Evolutionary conservation across 2,113 vertebrate species (phyloP).

Genomic region (Aptenodytes patagonicus): DNA sequence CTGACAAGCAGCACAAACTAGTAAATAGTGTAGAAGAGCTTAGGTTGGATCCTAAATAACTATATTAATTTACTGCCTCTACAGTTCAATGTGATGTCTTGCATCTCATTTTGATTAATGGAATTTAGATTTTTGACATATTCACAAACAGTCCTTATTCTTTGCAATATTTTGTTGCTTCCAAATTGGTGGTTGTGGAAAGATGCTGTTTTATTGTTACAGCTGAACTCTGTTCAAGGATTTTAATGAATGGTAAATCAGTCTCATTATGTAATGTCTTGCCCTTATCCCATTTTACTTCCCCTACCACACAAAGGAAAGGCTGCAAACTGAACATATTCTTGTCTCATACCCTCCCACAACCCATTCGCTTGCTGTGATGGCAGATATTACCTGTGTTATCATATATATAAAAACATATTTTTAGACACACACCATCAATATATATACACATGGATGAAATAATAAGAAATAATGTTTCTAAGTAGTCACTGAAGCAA

Average conservation of each 20-base stretch:
- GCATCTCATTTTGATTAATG: neutral
- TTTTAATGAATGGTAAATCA: neutral
- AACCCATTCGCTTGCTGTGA: neutral
- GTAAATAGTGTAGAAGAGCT: neutral
- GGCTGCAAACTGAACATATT: neutral
- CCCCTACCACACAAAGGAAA: neutral
- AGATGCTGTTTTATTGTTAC: neutral
- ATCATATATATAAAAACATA: neutral
- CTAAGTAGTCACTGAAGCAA: neutral
- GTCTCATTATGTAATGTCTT: neutral
- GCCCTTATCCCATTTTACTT: neutral
- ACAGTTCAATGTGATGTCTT: neutral
- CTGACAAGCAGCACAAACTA: neutral
- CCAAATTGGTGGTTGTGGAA: neutral
- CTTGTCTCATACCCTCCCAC: neutral
- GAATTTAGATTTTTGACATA: neutral
- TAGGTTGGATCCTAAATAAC: neutral
- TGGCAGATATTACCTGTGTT: neutral
- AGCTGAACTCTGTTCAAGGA: neutral
- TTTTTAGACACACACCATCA: neutral
- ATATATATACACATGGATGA: neutral
- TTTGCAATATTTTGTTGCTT: neutral
- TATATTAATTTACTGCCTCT: neutral
- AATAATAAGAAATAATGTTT: neutral
- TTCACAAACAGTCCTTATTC: neutral